phyloP scores from a whole-genome alignment of 2,888 invertebrate genomes.

The Conus canariensis region DNA sequence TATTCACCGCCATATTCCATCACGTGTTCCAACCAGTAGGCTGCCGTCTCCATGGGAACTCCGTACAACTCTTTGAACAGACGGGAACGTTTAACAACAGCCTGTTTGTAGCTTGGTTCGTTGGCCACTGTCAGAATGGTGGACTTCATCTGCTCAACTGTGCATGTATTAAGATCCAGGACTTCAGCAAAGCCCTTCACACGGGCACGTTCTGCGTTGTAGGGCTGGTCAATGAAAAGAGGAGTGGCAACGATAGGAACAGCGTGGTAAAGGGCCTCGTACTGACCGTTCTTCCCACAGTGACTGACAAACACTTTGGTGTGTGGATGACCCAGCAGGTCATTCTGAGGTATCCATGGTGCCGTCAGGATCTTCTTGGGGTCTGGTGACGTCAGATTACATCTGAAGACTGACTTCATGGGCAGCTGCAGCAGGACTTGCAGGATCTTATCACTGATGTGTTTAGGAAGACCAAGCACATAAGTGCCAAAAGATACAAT shows the following conservation, averaged over 20 bases:
- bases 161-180: slow-evolving; percentile 13
- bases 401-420: slow-evolving; percentile 46
- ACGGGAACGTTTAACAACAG: slow-evolving; percentile 37
- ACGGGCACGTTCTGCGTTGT: slow-evolving; percentile 52
- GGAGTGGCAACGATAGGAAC: slow-evolving; percentile 47
- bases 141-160: background rate
- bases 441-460: slow-evolving; percentile 35
- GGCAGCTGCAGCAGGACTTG: slow-evolving; percentile 38
- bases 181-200: slow-evolving; percentile 31
- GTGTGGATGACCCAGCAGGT: slow-evolving; percentile 57
- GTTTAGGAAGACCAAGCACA: slow-evolving; percentile 5
- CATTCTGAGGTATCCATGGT: slow-evolving; percentile 62
- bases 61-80: slow-evolving; percentile 35
- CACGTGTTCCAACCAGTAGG: slow-evolving; percentile 64
- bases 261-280: slow-evolving; percentile 21
- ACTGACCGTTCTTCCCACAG: slow-evolving; percentile 51
- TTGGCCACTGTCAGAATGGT: slow-evolving; percentile 26
- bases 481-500: slow-evolving; percentile 5
- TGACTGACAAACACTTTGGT: slow-evolving; percentile 54
- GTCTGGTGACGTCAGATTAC: slow-evolving; percentile 41
- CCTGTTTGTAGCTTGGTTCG: slow-evolving; percentile 26
- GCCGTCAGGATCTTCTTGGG: slow-evolving; percentile 48
- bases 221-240: slow-evolving; percentile 53
- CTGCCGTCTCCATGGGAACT: slow-evolving; percentile 53
- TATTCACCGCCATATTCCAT: slow-evolving; percentile 43